Evolutionary conservation across 1,140 invertebrate species (phyloP).

Genomic region (Heterodera schachtii): DNA sequence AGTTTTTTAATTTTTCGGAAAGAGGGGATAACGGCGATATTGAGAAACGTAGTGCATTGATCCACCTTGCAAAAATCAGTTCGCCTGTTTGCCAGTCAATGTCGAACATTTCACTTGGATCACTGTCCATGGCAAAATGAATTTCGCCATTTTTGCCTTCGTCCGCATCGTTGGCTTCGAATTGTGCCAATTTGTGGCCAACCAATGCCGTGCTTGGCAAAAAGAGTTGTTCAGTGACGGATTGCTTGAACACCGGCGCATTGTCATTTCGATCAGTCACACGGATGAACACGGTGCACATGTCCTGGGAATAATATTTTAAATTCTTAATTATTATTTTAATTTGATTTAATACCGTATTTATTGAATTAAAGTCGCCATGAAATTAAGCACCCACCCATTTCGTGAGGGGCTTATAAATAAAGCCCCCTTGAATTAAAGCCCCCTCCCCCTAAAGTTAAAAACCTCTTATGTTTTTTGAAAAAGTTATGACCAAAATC

Average conservation of each 20-base stretch:
- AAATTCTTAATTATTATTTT: background rate
- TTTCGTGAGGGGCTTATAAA: too few relatives aligned
- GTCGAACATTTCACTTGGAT: constrained; percentile 43
- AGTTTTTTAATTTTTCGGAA: too few relatives aligned
- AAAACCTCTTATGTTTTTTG: too few relatives aligned
- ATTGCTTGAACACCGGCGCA: constrained; percentile 33
- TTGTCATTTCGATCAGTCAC: constrained; percentile 44
- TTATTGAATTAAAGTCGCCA: too few relatives aligned
- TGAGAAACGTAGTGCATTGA: too few relatives aligned
- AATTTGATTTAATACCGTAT: background rate
- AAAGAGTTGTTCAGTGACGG: constrained; percentile 9
- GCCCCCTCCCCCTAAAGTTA: too few relatives aligned
- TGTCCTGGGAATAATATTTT: constrained; percentile 34
- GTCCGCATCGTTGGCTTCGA: constrained; percentile 45
- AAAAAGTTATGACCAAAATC: too few relatives aligned
- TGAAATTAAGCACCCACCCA: too few relatives aligned
- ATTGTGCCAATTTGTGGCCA: constrained; percentile 19
- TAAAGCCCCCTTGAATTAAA: too few relatives aligned
- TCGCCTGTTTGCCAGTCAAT: constrained; percentile 41
- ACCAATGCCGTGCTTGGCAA: constrained; percentile 25
- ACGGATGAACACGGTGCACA: constrained; percentile 42
- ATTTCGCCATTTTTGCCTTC: constrained; percentile 41
- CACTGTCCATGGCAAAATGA: constrained; percentile 32
- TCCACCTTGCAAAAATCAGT: constrained; percentile 52
- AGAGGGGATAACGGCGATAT: too few relatives aligned